These are phyloP conservation scores for Oryzias dopingdopingensis DNA, from an alignment of 2,797 vertebrate genomes.

Conservation along the genomic window DNA sequence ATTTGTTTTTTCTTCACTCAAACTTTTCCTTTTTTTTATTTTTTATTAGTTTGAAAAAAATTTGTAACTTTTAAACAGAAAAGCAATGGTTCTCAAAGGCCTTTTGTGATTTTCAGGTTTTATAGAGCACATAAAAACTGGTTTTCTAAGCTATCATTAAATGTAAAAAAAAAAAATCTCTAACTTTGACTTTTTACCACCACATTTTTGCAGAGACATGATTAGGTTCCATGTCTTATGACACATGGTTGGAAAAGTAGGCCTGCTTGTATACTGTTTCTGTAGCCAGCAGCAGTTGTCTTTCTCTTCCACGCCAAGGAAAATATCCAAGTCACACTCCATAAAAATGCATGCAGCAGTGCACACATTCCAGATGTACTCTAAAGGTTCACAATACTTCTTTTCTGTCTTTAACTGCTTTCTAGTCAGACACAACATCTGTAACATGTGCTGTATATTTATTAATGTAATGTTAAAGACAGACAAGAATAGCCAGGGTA, in stretches of 20 bases:
- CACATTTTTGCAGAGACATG: slow-evolving; percentile 4
- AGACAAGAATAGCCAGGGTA: too few species aligned
- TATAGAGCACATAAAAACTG: slow-evolving; percentile 20
- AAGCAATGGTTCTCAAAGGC: too few species aligned
- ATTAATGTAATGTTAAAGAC: too few species aligned
- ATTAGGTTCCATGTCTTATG: slow-evolving; percentile 14
- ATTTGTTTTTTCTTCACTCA: too few species aligned
- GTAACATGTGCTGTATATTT: too few species aligned
- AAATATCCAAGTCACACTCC: slow-evolving; percentile 40
- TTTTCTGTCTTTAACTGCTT: slow-evolving; percentile 18
- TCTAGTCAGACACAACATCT: neutral
- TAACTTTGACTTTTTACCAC: slow-evolving; percentile 19
- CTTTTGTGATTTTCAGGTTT: neutral
- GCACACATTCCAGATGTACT: slow-evolving; percentile 12
- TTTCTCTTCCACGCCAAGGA: slow-evolving; percentile 26
- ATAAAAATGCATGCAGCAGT: slow-evolving; percentile 33
- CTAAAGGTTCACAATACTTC: slow-evolving; percentile 13
- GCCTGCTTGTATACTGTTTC: slow-evolving; percentile 12
- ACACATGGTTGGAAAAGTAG: slow-evolving; percentile 11
- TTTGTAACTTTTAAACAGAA: too few species aligned
- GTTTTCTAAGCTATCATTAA: neutral
- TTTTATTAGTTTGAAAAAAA: too few species aligned
- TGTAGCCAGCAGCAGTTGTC: slow-evolving; percentile 35
- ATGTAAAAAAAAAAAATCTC: slow-evolving; percentile 1
- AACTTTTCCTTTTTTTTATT: too few species aligned